Conservation (phyloP, 2,113 vertebrate genomes). For the Sinocyclocheilus maitianheensis region DNA sequence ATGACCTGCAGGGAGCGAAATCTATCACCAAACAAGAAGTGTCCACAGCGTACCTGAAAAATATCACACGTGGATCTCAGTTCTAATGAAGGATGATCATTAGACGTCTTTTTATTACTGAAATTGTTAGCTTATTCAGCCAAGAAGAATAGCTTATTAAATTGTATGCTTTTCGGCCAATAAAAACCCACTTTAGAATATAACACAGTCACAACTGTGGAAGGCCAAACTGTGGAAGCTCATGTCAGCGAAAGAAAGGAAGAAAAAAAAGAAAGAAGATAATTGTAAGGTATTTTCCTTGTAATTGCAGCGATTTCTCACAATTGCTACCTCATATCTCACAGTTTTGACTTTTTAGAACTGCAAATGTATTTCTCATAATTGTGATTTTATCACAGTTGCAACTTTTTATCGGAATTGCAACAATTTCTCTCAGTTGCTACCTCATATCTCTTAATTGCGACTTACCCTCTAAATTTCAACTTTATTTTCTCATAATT, state of each 20-base stretch:
- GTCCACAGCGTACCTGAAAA: neutral
- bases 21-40: constrained; percentile 22
- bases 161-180: neutral
- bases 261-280: too few relatives aligned
- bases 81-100: neutral
- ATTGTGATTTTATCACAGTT: neutral
- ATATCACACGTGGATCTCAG: neutral
- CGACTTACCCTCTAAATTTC: neutral
- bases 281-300: neutral
- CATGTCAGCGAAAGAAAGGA: neutral
- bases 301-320: neutral
- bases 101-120: neutral
- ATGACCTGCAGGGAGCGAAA: neutral
- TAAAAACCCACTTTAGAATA: neutral
- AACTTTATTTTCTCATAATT: neutral
- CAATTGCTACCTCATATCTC: neutral
- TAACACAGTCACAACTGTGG: neutral
- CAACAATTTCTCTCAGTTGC: neutral
- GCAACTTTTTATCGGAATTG: neutral
- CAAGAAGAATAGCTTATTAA: neutral
- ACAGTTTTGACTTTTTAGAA: neutral
- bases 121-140: constrained; percentile 2
- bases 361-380: too few relatives aligned
- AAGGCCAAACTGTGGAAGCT: neutral
- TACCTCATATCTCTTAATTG: neutral